Evolutionary conservation across 23 tunicate genomes (phyloP).

Genomic region (Ascidia mentula): DNA sequence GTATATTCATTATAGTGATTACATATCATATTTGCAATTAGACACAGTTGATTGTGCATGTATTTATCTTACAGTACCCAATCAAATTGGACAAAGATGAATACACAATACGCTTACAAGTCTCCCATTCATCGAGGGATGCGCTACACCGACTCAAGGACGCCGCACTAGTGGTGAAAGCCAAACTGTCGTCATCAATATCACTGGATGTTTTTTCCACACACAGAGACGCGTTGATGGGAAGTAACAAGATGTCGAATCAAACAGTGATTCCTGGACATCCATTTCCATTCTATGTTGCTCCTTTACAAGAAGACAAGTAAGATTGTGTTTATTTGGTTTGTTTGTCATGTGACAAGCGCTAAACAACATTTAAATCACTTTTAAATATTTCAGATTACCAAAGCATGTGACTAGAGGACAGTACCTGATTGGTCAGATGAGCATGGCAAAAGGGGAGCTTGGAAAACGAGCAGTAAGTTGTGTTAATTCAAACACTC

Average conservation of each 20-base stretch:
- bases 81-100: conserved; percentile 64
- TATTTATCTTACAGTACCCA: conserved; percentile 44
- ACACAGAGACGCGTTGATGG: conserved; percentile 80
- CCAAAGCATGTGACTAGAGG: conserved; percentile 60
- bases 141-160: conserved; percentile 61
- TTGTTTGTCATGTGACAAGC: not conserved
- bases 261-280: conserved; percentile 30
- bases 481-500: too few species aligned
- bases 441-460: conserved; percentile 65
- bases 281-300: conserved; percentile 42
- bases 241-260: conserved; percentile 47
- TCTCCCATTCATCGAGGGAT: conserved; percentile 67
- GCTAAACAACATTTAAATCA: not conserved
- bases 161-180: conserved; percentile 50
- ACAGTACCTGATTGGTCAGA: conserved; percentile 41
- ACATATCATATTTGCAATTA: too few species aligned
- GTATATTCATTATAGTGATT: too few species aligned
- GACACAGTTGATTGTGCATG: not conserved
- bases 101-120: conserved; percentile 68
- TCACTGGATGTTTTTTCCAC: conserved; percentile 51
- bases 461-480: conserved; percentile 71
- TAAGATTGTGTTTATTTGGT: conserved; percentile 5
- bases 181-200: conserved; percentile 55
- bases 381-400: conserved; percentile 33
- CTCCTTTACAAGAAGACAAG: conserved; percentile 82